Evolutionary conservation across 2,888 invertebrate genomes (phyloP), one percentile per base, ranked within the genome.

Genomic region (Eulithis testata): DNA sequence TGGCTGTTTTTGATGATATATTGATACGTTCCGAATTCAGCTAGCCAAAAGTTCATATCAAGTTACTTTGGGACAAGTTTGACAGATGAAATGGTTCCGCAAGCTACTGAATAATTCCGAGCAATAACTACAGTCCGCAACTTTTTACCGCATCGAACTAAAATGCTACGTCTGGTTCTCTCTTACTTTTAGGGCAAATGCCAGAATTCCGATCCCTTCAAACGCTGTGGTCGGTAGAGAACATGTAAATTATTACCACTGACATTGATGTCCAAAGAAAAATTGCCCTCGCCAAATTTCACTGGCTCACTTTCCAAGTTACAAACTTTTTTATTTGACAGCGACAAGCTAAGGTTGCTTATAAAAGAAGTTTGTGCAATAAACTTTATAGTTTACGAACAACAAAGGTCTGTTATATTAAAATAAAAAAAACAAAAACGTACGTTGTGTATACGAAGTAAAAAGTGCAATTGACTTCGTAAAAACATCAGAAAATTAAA

Each of bases 261-360:
- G 86, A 88, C 86, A 84, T 84, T 88, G 88, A 88, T 81, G 85
- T 71, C 70, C 67, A 76, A 81, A 85, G 88, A 89, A 89, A 90
- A 88, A 88, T 89, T 85, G 83, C 85, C 80, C 75, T 75, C 65
- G 70, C 73, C 74, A 79, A 86, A 76, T 85, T 86, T 79, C 76
- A 75, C 67, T 76, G 73, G 75, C 77, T 80, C 76, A 81, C 79
- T 83, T 80, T 74, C 74, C 66, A 77, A 79, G 75, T 75, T 76
- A 76, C 73, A 71, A 65, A 76, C 72, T 72, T 73, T 68, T 74
- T 75, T 77, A 76, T 76, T 60, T 74, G 76, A 68, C 66, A 69
- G 71, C 65, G 66, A 68, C 45, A 63, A 52, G 51, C 60, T 64
- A 49, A 11, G 45, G 36, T 75, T 75, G 69, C 68, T 66, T 65